Percentiles rank a stretch among this genome's conserved stretches.
These are phyloP conservation scores for Gordius sp. DNA, from an alignment of 2,888 invertebrate genomes.

Conservation along the genomic window DNA sequence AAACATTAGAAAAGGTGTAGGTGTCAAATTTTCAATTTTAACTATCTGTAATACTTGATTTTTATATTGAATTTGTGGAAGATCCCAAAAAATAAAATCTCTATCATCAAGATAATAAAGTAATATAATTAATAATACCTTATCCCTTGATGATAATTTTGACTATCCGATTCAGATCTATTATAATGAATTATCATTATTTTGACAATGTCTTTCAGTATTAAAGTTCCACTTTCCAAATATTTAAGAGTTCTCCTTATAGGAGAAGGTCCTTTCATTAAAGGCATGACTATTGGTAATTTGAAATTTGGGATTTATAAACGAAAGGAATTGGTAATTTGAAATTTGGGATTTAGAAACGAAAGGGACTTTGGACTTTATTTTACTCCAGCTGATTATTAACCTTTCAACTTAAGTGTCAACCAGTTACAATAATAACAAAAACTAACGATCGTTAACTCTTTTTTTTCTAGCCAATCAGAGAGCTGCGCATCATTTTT, in stretches of 20 bases:
- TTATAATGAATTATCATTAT: slow-evolving; percentile 13
- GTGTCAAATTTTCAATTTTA: neutral
- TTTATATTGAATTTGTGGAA: slow-evolving; percentile 15
- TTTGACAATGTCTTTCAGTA: slow-evolving; percentile 17
- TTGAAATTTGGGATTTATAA: too few species aligned
- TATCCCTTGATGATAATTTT: slow-evolving; percentile 4
- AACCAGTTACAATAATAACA: too few species aligned
- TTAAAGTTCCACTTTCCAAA: slow-evolving; percentile 14
- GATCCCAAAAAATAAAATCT: slow-evolving; percentile 16
- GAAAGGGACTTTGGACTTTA: too few species aligned
- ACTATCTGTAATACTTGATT: slow-evolving; percentile 12
- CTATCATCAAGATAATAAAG: neutral
- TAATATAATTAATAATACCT: slow-evolving; percentile 4
- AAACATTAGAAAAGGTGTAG: slow-evolving; percentile 10
- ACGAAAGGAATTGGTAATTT: too few species aligned
- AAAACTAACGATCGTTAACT: too few species aligned
- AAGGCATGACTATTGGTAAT: too few species aligned
- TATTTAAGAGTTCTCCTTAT: slow-evolving; percentile 16
- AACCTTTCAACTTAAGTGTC: too few species aligned
- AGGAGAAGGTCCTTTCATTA: slow-evolving; percentile 17
- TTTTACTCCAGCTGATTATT: too few species aligned
- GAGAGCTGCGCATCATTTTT: too few species aligned
- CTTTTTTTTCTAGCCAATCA: too few species aligned
- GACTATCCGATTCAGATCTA: neutral
- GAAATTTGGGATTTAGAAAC: too few species aligned